Base-by-base conservation (phyloP, 2,797 vertebrate genomes). In the Scolopax bukidnonensis region DNA sequence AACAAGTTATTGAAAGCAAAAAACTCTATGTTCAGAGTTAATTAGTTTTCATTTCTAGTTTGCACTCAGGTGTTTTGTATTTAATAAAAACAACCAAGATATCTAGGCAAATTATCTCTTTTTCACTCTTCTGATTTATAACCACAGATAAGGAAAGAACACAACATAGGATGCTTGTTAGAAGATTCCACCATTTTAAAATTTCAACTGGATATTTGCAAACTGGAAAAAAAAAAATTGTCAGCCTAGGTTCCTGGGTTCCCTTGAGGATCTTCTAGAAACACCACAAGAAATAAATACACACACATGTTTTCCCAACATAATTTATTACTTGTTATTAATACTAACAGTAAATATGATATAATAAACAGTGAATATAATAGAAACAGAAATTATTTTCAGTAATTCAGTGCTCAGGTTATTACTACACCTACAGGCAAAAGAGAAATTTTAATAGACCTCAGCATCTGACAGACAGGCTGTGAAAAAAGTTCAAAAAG, bases 341-440 rank as follows among this genome's bases (percentile, higher is more conserved):
- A 80, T 84, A 50, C 11, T 43, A 54, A 80, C 45, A 86, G 40
- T 56, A 70, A 80, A 27, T 88, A 11, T 77, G 48, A 56, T 81
- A 57, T 32, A 54, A 47, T 80, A 80, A 93, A 63, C 30, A 69
- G 25, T 43, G 8, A 56, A 41, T 71, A 40, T 12, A 80, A 70
- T n/a, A 87, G 51, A 87, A 92, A 48, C 36, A 87, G 47, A 65
- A 91, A 73, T 63, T 83, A 83, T 79, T 80, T 91, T 85, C 54
- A 91, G 30, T 69, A 87, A 82, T 87, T 94, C 64, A 85, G 20
- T 40, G 21, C 20, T 91, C n/a, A 51, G 47, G 54, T 85, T 82
- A 84, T 87, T 93, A 77, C 41, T 53, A 51, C 1, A 18, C 78
- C 85, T 87, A 30, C 63, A 87, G 78, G 89, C 67, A 91, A 82